These are phyloP conservation scores for Aricia agestis DNA, from an alignment of 1,140 invertebrate species.

Conservation along the genomic window DNA sequence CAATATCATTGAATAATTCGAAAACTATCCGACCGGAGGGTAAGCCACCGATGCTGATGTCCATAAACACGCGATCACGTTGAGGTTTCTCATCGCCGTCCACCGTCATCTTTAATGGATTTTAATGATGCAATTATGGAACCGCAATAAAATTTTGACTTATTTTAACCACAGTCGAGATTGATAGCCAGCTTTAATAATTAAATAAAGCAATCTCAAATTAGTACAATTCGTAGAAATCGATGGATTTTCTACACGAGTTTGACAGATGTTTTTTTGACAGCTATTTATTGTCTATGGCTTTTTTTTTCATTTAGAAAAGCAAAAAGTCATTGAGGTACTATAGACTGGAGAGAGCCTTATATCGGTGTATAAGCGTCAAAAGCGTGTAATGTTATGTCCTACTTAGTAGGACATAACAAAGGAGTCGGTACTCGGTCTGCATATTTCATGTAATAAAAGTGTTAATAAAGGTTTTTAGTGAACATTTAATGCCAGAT, in stretches of 20 bases:
- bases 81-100: slow-evolving; percentile 64
- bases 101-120: slow-evolving; percentile 53
- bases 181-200: not conserved
- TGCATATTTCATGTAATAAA: too few relatives aligned
- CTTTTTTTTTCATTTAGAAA: too few relatives aligned
- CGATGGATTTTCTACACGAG: not conserved
- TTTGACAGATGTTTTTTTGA: not conserved
- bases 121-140: not conserved
- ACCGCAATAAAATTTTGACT: not conserved
- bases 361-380: too few relatives aligned
- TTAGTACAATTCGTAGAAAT: not conserved
- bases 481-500: too few relatives aligned
- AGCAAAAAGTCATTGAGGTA: too few relatives aligned
- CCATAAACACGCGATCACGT: slow-evolving; percentile 89
- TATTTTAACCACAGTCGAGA: not conserved
- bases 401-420: too few relatives aligned
- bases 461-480: too few relatives aligned
- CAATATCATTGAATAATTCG: slow-evolving; percentile 94
- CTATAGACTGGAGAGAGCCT: too few relatives aligned
- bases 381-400: too few relatives aligned
- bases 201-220: not conserved
- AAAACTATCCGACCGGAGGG: slow-evolving; percentile 94
- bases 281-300: too few relatives aligned
- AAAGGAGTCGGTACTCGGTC: too few relatives aligned
- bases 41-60: slow-evolving; percentile 93